These are phyloP conservation scores for Acrocephalus arundinaceus DNA, from an alignment of 2,113 vertebrate species.

Conservation along the genomic window DNA sequence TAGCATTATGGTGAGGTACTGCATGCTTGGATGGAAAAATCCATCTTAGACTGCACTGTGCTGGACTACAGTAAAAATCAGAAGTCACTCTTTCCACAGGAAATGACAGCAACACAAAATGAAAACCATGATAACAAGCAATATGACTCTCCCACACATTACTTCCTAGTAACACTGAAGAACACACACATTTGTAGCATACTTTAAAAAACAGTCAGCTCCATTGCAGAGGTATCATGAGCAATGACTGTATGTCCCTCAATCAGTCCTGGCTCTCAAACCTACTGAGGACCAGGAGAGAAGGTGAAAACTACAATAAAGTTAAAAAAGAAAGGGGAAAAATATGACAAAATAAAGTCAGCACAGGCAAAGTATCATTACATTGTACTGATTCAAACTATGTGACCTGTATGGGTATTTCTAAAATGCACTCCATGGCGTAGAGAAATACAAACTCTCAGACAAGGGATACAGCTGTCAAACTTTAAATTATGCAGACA, in stretches of 20 bases:
- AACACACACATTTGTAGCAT: neutral
- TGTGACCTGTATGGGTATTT: fast-evolving
- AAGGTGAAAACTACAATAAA: neutral
- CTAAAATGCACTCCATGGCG: neutral
- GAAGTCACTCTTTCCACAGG: slow-evolving; percentile 64
- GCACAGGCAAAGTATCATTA: fast-evolving
- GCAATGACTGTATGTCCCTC: neutral
- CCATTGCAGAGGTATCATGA: neutral
- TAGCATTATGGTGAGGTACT: fast-evolving
- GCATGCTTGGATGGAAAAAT: neutral
- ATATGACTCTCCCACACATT: neutral
- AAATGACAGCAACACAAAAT: slow-evolving; percentile 42
- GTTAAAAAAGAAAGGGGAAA: neutral
- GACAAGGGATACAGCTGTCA: neutral
- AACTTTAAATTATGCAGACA: neutral
- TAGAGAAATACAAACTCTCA: neutral
- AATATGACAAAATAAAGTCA: neutral
- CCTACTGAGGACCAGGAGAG: neutral
- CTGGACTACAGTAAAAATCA: slow-evolving; percentile 4
- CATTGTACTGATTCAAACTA: neutral
- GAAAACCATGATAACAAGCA: slow-evolving; percentile 32
- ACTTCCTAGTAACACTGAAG: slow-evolving; percentile 44
- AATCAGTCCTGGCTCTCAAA: neutral
- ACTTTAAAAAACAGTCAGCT: neutral
- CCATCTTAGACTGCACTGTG: neutral